These are phyloP conservation scores for Remorina albescens DNA, from an alignment of 2,797 vertebrate species.

Conservation along the genomic window DNA sequence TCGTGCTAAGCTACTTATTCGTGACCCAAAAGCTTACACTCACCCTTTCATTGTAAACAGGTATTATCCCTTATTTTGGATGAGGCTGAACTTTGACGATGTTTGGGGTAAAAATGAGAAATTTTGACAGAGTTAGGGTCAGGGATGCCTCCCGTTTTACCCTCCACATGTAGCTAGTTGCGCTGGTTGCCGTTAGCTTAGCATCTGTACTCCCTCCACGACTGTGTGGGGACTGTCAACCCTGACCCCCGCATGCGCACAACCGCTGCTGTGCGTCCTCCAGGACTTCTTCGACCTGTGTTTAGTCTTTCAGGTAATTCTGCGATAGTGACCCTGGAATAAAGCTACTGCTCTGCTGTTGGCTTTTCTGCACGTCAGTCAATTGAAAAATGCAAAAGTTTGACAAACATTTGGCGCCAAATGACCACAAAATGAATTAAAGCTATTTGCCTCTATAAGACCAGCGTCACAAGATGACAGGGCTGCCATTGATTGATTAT, in stretches of 20 bases:
- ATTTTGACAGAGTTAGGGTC: slow-evolving; percentile 81
- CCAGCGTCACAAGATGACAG: too few relatives aligned
- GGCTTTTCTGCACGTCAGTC: too few relatives aligned
- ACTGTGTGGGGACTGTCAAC: slow-evolving; percentile 78
- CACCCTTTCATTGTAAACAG: slow-evolving; percentile 89
- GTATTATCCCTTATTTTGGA: slow-evolving; percentile 76
- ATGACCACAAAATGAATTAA: too few relatives aligned
- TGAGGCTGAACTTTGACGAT: slow-evolving; percentile 66
- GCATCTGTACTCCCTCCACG: slow-evolving; percentile 81
- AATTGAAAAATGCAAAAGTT: too few relatives aligned
- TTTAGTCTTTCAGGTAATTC: slow-evolving; percentile 53
- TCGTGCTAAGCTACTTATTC: slow-evolving; percentile 73
- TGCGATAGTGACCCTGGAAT: too few relatives aligned
- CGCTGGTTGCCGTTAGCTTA: slow-evolving; percentile 81
- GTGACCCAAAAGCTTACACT: slow-evolving; percentile 75
- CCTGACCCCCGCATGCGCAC: slow-evolving; percentile 83
- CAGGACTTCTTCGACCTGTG: fast-evolving
- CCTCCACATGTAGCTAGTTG: slow-evolving; percentile 89
- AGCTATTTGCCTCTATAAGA: too few relatives aligned
- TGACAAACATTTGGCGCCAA: too few relatives aligned
- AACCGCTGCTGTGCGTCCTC: fast-evolving
- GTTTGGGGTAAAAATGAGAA: slow-evolving; percentile 63
- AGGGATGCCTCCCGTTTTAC: slow-evolving; percentile 84
- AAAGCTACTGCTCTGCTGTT: too few relatives aligned
- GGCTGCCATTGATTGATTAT: too few relatives aligned